A percentile compares a stretch with the other conserved stretches of the same genome.
phyloP scores from a whole-genome alignment of 1,140 invertebrate species.

The Stegodyphus mimosarum region DNA sequence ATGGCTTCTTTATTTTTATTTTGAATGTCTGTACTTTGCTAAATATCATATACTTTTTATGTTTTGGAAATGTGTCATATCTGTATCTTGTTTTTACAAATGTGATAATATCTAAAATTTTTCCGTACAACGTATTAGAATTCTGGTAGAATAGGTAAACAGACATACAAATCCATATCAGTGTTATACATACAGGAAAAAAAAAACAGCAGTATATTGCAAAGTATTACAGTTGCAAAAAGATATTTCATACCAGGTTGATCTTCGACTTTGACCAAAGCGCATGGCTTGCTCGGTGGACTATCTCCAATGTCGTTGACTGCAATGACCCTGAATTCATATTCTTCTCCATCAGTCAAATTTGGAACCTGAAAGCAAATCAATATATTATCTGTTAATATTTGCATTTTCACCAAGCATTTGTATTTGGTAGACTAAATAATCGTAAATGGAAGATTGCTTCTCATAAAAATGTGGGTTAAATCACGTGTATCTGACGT shows the following conservation, averaged over 20 bases:
- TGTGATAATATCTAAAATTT: too few relatives aligned
- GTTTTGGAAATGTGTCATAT: too few relatives aligned
- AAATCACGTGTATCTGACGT: not conserved
- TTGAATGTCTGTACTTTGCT: too few relatives aligned
- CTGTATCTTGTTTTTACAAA: too few relatives aligned
- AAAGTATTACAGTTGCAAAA: too few relatives aligned
- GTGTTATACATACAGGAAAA: too few relatives aligned
- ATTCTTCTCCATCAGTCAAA: slow-evolving; percentile 92
- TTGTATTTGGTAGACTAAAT: not conserved
- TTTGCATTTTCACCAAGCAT: not conserved
- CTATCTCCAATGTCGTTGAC: slow-evolving; percentile 95
- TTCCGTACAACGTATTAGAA: too few relatives aligned
- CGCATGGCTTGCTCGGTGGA: slow-evolving; percentile 89
- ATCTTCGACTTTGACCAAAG: slow-evolving; percentile 63
- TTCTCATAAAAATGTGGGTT: not conserved
- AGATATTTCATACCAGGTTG: slow-evolving; percentile 73
- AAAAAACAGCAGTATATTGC: too few relatives aligned
- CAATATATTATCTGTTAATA: not conserved
- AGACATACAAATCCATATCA: too few relatives aligned
- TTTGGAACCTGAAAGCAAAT: slow-evolving; percentile 75
- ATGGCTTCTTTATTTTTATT: too few relatives aligned
- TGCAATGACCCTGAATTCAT: slow-evolving; percentile 94
- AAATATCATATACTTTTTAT: too few relatives aligned
- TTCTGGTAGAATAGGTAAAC: too few relatives aligned
- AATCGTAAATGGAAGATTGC: not conserved